These are phyloP conservation scores for Aphaenogaster floridana DNA, from an alignment of 1,140 invertebrate genomes.

Conservation along the genomic window DNA sequence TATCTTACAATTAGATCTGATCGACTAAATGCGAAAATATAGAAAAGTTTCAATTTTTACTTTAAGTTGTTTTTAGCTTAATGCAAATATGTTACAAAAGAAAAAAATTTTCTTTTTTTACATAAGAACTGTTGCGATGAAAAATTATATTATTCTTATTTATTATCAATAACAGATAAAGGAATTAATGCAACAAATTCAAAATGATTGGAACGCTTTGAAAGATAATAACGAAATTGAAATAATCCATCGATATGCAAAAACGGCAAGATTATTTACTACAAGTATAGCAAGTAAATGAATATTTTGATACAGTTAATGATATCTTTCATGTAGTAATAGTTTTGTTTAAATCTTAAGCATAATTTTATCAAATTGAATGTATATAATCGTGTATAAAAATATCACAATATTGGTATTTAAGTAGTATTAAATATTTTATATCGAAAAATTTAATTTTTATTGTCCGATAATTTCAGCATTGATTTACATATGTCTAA, in stretches of 20 bases:
- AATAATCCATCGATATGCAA: conserved; percentile 15
- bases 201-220: conserved; percentile 21
- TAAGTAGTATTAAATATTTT: not conserved
- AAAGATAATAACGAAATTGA: conserved; percentile 23
- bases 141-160: not conserved
- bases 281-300: conserved; percentile 25
- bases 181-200: not conserved
- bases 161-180: conserved; percentile 32
- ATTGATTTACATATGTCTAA: conserved; percentile 4
- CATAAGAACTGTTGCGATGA: not conserved
- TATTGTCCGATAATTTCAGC: conserved; percentile 12
- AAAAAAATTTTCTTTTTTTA: not conserved
- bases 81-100: not conserved
- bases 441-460: not conserved
- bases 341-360: not conserved
- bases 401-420: not conserved
- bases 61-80: not conserved
- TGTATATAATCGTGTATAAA: not conserved
- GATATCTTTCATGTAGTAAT: not conserved
- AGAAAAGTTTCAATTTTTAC: not conserved
- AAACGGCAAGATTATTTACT: not conserved
- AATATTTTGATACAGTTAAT: not conserved
- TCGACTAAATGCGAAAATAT: not conserved
- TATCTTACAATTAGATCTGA: not conserved
- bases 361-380: not conserved